Base-by-base conservation (phyloP, 2,797 vertebrate genomes). In the Coranthus polyacanthus region DNA sequence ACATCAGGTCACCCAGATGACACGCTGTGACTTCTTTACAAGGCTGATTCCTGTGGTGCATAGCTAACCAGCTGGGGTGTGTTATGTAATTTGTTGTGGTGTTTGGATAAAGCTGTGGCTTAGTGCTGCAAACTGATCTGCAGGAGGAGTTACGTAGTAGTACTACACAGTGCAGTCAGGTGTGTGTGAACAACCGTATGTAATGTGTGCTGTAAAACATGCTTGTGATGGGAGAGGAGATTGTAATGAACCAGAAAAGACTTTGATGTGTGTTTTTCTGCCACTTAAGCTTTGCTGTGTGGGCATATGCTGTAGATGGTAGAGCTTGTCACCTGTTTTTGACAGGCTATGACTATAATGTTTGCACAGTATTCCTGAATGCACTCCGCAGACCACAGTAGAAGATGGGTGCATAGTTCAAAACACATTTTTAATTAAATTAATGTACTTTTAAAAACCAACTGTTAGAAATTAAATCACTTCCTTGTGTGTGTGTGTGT, bases 81-180 rank as follows among this genome's bases (percentile, higher is more conserved):
- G 77, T 91, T 90, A 89, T 86, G 85, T 84, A 85, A 88, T 89
- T 82, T 91, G 85, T 89, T 86, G 82, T 87, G 83, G 65, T 77
- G 72, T 79, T 74, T 43, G 75, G 80, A 81, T 82, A 71, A 86
- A 79, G 75, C 84, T n/a, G 72, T 70, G 77, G 68, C 77, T 83
- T 75, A 85, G 66, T 71, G 79, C 60, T 67, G 68, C 65, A 74
- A 81, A 79, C 75, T 66, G 85, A 85, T 83, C 74, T 55, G 59
- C 53, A 49, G 60, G 70, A 81, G 63, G 57, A 74, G 50, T 72
- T 61, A 79, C 2, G 60, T 61, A 49, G 58, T 62, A 47, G 60
- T 26, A 24, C 45, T 51, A 12, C 18, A 29, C 37, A 32, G 68
- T 54, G 59, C 39, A 16, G 68, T 58, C 73, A 87, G 80, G 81